Base-by-base conservation (phyloP, 92 coral and sea anemone genomes). In the Umimayanthus chanpuru region DNA sequence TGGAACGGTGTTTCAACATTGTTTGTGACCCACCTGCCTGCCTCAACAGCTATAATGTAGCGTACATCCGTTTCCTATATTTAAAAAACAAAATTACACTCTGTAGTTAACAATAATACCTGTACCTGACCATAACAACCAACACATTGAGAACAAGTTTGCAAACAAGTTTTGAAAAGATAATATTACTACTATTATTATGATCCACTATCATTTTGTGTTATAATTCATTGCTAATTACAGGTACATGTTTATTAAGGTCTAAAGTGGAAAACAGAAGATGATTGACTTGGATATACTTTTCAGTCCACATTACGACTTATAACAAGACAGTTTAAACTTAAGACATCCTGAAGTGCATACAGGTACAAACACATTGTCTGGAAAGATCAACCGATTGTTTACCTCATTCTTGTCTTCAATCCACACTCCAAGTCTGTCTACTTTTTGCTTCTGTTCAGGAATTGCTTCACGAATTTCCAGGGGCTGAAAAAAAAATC, bases 381-480 rank as follows among this genome's bases (percentile, higher is more conserved):
- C 9, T 15, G 14, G 2, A 53, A 55, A 9, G 6, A 11, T 15
- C 43, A 36, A 71, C 28, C 18, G n/a, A 6, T 40, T 9, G 73
- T 77, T 93, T 70, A 94, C 97, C 72, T 84, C 76, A 29, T 72
- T 18, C 21, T 4, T 28, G 40, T 82, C 88, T 26, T 82, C 88
- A 61, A 91, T 66, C 67, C 64, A 91, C 11, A 94, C 93, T 89
- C 98, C 98, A 88, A 94, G 94, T 49, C 65, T 80, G 16, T 92
- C 73, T 2, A 93, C 92, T 80, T 94, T 94, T 47, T 91, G 90
- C 15, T 91, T 82, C 77, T 81, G 88, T 53, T 85, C 73, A n/a
- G 94, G 94, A 39, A 77, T 76, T 20, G 92, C 96, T 80, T 94
- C 98, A 76, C 98, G 92, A 55, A 94, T 53, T 86, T 94, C 98